These are phyloP conservation scores for Mellilla xanthometata DNA, from an alignment of 2,888 invertebrate genomes.

Conservation along the genomic window DNA sequence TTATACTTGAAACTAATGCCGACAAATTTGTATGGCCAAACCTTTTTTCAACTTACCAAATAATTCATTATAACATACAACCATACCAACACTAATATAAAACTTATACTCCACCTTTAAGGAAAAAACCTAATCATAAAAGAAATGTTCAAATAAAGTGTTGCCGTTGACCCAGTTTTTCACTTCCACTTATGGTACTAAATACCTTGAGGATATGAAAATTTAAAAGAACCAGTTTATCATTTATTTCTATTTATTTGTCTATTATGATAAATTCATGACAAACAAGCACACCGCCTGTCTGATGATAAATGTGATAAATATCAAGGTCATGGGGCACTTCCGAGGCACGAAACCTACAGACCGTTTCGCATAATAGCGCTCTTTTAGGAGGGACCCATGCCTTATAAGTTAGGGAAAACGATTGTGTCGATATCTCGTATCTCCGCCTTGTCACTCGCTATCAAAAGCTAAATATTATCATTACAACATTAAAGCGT, in stretches of 20 bases:
- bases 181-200: no score
- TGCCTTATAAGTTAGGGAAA: slow-evolving; percentile 1
- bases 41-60: no score
- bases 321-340: slow-evolving; percentile 23
- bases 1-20: no score
- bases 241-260: slow-evolving; percentile 17
- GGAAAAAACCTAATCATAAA: no score
- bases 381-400: slow-evolving; percentile 1
- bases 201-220: neutral
- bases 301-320: slow-evolving; percentile 23
- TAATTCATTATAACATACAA: no score
- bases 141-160: no score
- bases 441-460: neutral
- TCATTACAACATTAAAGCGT: no score
- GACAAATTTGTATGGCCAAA: no score
- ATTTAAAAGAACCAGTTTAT: slow-evolving; percentile 5
- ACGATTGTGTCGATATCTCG: neutral
- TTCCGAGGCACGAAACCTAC: slow-evolving; percentile 19
- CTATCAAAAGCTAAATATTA: no score
- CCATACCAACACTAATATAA: no score
- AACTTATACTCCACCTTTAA: no score
- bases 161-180: no score
- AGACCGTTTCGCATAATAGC: slow-evolving; percentile 2
- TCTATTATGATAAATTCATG: slow-evolving; percentile 19
- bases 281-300: slow-evolving; percentile 20